Conservation (phyloP, 2,888 invertebrate genomes). For the Thereva unica region DNA sequence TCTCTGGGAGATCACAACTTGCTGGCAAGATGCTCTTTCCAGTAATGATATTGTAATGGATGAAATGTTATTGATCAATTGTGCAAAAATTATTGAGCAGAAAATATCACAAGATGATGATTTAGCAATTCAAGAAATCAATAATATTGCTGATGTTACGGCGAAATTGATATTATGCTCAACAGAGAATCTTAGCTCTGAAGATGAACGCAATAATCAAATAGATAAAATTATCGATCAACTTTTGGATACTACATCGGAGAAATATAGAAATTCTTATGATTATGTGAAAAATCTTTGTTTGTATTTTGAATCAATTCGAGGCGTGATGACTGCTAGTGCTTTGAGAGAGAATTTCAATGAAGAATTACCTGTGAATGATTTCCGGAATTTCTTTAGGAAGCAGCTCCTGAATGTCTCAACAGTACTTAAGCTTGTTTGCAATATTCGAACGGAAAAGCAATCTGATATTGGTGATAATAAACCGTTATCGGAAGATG, state of each 20-base stretch:
- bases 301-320: constrained; percentile 49
- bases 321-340: constrained; percentile 41
- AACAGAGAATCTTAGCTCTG: constrained; percentile 49
- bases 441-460: constrained; percentile 42
- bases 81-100: constrained; percentile 47
- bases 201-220: constrained; percentile 44
- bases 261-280: constrained; percentile 37
- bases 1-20: constrained; percentile 62
- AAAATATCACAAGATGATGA: constrained; percentile 39
- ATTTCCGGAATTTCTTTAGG: constrained; percentile 45
- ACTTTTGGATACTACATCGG: constrained; percentile 26
- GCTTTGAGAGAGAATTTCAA: not conserved
- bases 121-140: constrained; percentile 43
- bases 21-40: constrained; percentile 64
- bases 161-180: constrained; percentile 53
- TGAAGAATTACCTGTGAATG: not conserved
- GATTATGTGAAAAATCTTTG: constrained; percentile 46
- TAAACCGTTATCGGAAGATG: constrained; percentile 42
- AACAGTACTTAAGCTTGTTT: constrained; percentile 51
- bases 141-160: constrained; percentile 50
- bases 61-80: constrained; percentile 46
- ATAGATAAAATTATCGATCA: constrained; percentile 46
- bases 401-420: constrained; percentile 49
- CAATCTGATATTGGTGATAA: constrained; percentile 39
- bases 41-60: constrained; percentile 52